Percentiles rank a stretch among this genome's conserved stretches.
Conservation (phyloP, 2,888 invertebrate species). For the Matsumyia berberina region DNA sequence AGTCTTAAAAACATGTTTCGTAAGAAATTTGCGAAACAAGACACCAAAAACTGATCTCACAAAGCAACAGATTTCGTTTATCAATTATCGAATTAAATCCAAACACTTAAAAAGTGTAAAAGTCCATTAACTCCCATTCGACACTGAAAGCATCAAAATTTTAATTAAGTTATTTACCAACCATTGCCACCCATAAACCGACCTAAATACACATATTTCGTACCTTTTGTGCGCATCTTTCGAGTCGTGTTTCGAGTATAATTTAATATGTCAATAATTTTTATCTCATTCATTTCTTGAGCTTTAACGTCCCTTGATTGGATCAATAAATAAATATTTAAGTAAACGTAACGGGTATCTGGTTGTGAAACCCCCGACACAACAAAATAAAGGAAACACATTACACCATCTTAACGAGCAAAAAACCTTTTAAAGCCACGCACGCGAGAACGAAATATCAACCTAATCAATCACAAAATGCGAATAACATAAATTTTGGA, state of each 20-base stretch:
- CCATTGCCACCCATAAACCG: neutral
- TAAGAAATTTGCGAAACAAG: no score
- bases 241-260: neutral
- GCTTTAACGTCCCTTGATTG: conserved; percentile 24
- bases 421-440: conserved; percentile 25
- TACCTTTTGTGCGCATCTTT: no score
- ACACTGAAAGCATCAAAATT: neutral
- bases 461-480: conserved; percentile 73
- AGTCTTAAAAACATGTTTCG: no score
- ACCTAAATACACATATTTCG: neutral
- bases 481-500: conserved; percentile 60
- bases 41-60: neutral
- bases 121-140: neutral
- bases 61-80: neutral
- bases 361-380: neutral
- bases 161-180: conserved; percentile 16
- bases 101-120: neutral
- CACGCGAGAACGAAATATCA: conserved; percentile 33
- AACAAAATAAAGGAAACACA: conserved; percentile 7
- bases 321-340: conserved; percentile 58
- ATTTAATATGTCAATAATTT: conserved; percentile 27
- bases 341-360: conserved; percentile 51
- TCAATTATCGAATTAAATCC: neutral
- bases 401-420: conserved; percentile 50
- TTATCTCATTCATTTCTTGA: conserved; percentile 34